Percentiles rank a stretch among this genome's conserved stretches.
phyloP scores from a whole-genome alignment of 2,113 vertebrate species.

The Charina bottae region DNA sequence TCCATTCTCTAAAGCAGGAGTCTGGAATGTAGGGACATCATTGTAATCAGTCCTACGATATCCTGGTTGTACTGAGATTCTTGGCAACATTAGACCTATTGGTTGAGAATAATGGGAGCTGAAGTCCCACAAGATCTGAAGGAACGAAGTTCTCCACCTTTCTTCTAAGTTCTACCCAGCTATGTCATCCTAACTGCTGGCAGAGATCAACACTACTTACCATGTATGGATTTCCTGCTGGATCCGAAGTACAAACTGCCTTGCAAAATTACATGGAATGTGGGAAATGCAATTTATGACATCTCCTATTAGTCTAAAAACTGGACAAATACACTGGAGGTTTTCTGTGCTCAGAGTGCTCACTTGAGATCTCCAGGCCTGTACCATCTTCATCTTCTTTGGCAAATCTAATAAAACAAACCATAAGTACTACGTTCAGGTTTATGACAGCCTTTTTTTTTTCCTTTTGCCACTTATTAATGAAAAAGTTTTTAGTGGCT shows the following conservation, averaged over 20 bases:
- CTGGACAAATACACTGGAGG: constrained; percentile 17
- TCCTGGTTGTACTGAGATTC: background rate
- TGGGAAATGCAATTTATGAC: constrained; percentile 13
- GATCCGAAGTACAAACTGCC: background rate
- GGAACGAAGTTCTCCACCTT: no score
- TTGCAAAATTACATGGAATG: background rate
- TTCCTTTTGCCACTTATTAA: background rate
- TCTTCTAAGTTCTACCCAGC: background rate
- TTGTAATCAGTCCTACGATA: background rate
- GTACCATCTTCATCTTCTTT: constrained; percentile 18
- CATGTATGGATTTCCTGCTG: background rate
- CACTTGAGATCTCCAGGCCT: constrained; percentile 12
- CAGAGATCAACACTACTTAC: background rate
- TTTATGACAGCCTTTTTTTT: background rate
- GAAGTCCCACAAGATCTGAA: background rate
- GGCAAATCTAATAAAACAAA: constrained; percentile 26
- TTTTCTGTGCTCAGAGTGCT: constrained; percentile 17
- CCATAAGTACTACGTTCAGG: constrained; percentile 9
- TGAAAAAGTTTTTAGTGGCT: background rate
- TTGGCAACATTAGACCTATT: background rate
- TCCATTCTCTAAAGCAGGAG: background rate
- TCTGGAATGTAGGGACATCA: background rate
- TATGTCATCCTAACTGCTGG: no score
- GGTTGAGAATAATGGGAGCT: background rate
- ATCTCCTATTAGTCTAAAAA: constrained; percentile 23